Conservation (phyloP, 2,888 invertebrate species). For the Cataglyphis altisquamis region DNA sequence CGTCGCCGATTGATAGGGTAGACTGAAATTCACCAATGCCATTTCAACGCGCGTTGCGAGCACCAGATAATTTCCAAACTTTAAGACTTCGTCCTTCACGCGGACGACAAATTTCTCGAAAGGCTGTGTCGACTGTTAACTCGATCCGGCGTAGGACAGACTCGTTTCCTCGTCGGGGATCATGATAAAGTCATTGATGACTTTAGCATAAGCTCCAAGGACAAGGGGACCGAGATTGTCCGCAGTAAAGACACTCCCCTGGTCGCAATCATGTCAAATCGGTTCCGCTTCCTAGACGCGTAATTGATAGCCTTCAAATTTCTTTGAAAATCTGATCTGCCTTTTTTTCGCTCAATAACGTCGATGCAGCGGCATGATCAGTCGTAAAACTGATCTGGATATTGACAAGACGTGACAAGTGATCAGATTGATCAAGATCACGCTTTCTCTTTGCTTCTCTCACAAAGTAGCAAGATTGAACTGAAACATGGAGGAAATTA, state of each 20-base stretch:
- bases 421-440: neutral
- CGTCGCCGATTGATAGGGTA: slow-evolving; percentile 82
- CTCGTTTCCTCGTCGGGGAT: slow-evolving; percentile 40
- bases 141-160: slow-evolving; percentile 40
- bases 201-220: slow-evolving; percentile 2
- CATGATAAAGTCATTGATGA: slow-evolving; percentile 53
- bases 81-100: neutral
- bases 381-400: slow-evolving; percentile 4
- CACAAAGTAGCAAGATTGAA: neutral
- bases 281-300: slow-evolving; percentile 20
- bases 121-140: slow-evolving; percentile 25
- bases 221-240: neutral
- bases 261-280: slow-evolving; percentile 13
- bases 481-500: slow-evolving; percentile 54
- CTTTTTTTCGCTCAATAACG: slow-evolving; percentile 12
- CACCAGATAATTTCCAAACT: neutral
- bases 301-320: slow-evolving; percentile 8
- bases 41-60: slow-evolving; percentile 68
- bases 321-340: neutral
- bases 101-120: neutral
- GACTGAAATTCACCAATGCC: slow-evolving; percentile 84
- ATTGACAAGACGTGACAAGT: neutral
- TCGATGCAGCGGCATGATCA: slow-evolving; percentile 43
- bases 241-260: slow-evolving; percentile 13
- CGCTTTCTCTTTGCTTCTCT: slow-evolving; percentile 16